Base-by-base conservation (phyloP, 2,797 vertebrate species). In the Manis javanica region DNA sequence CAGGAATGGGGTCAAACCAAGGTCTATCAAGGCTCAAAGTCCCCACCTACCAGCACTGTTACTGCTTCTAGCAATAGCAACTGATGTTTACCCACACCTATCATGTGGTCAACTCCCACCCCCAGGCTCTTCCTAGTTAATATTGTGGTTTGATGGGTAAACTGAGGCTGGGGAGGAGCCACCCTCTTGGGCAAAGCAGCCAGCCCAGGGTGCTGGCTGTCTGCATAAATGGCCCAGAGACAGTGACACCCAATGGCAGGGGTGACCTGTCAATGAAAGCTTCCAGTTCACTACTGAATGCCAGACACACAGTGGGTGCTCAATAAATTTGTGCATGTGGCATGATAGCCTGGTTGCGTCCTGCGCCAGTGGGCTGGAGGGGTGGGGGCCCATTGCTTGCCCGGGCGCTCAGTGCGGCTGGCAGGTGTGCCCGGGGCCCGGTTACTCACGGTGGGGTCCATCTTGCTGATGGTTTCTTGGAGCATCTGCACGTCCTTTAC, bases 401-500 rank as follows among this genome's bases (percentile, higher is more conserved):
- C 19, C 0, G 24, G 23, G 7, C 0, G 0, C 37, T 11, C 72
- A 53, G 59, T 59, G 8, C 4, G 42, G 49, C 31, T 2, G 11
- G 13, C 1, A 46, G 37, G 24, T 0, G 42, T 34, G 21, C 71
- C 34, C 4, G 34, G 79, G 39, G 31, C 9, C 0, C 1, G 0
- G 66, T 14, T 49, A 98, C 98, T 98, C 90, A 99, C 99, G 4
- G 98, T 98, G 0, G 99, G 99, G 57, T 99, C 98, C 98, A 99
- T 98, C 88, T 98, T 99, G 98, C 98, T 98, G 96, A 99, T 98
- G 0, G 98, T 97, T 0, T 99, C 99, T 81, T 99, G 99, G 68
- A 99, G 97, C 99, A 99, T 98, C 98, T 99, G 98, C 7, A 99
- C 98, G 26, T 99, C 99, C 94, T 99, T 99, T 42, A 99, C 98